Conservation (phyloP, 2,113 vertebrate species). For the Lampris incognitus region DNA sequence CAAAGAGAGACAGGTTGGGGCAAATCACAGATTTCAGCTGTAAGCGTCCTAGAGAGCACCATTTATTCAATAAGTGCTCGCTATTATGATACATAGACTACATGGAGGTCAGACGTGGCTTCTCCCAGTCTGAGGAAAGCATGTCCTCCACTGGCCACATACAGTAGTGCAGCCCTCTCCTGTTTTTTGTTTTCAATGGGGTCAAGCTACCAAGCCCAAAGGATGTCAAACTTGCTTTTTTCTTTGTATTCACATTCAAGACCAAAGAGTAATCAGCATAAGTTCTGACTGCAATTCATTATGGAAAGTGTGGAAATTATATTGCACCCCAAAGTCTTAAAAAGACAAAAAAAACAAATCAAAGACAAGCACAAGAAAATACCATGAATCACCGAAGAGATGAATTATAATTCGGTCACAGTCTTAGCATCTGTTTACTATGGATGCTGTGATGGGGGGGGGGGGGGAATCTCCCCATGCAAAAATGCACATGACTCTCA, state of each 20-base stretch:
- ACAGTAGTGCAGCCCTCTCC: slow-evolving; percentile 64
- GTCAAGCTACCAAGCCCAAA: background rate
- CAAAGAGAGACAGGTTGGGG: too few species aligned
- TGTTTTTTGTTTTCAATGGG: too few species aligned
- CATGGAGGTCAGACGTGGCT: slow-evolving; percentile 10
- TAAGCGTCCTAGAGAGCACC: too few species aligned
- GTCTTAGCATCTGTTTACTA: background rate
- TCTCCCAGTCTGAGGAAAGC: slow-evolving; percentile 72
- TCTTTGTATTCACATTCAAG: background rate
- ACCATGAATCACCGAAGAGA: background rate
- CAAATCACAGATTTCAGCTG: too few species aligned
- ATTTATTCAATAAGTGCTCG: background rate
- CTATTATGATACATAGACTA: slow-evolving; percentile 16
- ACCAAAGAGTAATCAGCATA: background rate
- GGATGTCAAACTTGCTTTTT: background rate
- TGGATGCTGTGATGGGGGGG: background rate
- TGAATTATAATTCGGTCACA: background rate
- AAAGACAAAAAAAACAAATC: background rate
- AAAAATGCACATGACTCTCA: slow-evolving; percentile 37
- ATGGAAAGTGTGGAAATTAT: background rate
- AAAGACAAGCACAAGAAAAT: background rate
- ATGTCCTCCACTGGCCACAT: slow-evolving; percentile 77
- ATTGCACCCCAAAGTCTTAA: too few species aligned
- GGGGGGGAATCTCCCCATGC: slow-evolving; percentile 1
- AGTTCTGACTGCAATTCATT: background rate